Conservation (phyloP, 2,797 vertebrate species). For the Podargus strigoides region DNA sequence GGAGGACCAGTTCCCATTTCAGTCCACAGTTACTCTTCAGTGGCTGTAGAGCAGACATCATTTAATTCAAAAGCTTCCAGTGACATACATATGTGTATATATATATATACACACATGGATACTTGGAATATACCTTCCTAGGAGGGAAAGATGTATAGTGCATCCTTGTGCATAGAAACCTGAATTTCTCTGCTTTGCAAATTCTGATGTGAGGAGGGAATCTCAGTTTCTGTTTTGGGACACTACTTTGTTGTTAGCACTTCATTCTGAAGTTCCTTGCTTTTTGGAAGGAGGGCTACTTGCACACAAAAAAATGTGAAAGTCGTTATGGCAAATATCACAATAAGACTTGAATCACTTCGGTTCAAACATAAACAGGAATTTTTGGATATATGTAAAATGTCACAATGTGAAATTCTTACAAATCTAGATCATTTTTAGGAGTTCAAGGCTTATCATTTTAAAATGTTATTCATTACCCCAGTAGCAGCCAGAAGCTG, state of each 20-base stretch:
- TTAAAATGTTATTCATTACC: background rate
- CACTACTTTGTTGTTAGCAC: rapidly evolving
- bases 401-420: background rate
- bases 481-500: background rate
- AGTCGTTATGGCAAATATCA: rapidly evolving
- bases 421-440: background rate
- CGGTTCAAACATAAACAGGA: background rate
- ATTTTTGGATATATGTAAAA: background rate
- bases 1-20: background rate
- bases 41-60: rapidly evolving
- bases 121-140: background rate
- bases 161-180: background rate
- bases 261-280: rapidly evolving
- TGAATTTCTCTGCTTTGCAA: background rate
- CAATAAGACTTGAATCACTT: background rate
- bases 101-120: rapidly evolving
- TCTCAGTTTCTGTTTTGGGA: rapidly evolving
- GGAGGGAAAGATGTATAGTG: rapidly evolving
- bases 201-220: rapidly evolving
- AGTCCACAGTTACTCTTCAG: rapidly evolving
- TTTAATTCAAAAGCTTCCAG: rapidly evolving
- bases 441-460: background rate
- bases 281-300: background rate
- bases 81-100: rapidly evolving
- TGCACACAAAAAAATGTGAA: background rate